Conservation (phyloP, 2,888 invertebrate genomes). For the Pomacea canaliculata region DNA sequence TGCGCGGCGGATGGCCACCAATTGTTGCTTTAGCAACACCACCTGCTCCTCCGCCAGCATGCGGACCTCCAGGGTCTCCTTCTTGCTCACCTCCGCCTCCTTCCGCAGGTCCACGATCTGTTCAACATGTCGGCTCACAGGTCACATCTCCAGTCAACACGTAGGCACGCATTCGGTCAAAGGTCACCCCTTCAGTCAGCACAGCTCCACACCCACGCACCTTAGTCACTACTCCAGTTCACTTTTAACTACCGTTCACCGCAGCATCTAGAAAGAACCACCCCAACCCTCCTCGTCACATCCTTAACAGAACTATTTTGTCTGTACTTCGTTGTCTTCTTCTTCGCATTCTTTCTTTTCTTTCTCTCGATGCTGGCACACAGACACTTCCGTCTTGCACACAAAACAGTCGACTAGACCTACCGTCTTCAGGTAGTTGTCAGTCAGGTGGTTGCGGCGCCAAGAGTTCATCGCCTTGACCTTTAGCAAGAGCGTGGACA, state of each 20-base stretch:
- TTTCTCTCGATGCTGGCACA: no score
- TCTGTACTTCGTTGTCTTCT: no score
- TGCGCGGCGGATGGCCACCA: constrained; percentile 60
- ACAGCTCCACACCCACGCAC: no score
- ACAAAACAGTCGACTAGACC: constrained; percentile 18
- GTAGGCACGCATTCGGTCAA: no score
- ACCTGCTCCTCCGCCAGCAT: constrained; percentile 64
- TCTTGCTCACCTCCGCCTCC: constrained; percentile 58
- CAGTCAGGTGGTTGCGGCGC: constrained; percentile 58
- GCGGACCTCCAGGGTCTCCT: constrained; percentile 53
- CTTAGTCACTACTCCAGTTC: no score
- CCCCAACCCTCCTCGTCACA: no score
- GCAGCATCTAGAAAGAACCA: no score
- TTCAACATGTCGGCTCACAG: background rate
- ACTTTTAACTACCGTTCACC: no score
- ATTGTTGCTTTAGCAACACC: constrained; percentile 61
- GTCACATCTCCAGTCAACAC: background rate
- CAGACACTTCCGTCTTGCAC: no score
- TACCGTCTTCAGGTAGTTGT: constrained; percentile 55
- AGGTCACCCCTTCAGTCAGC: no score
- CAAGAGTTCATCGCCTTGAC: constrained; percentile 65
- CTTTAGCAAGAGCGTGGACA: constrained; percentile 62
- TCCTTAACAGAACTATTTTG: no score
- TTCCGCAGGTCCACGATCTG: constrained; percentile 58
- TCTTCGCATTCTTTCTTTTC: no score